phyloP scores from a whole-genome alignment of 2,888 invertebrate genomes.

The Petrolisthes cinctipes region DNA sequence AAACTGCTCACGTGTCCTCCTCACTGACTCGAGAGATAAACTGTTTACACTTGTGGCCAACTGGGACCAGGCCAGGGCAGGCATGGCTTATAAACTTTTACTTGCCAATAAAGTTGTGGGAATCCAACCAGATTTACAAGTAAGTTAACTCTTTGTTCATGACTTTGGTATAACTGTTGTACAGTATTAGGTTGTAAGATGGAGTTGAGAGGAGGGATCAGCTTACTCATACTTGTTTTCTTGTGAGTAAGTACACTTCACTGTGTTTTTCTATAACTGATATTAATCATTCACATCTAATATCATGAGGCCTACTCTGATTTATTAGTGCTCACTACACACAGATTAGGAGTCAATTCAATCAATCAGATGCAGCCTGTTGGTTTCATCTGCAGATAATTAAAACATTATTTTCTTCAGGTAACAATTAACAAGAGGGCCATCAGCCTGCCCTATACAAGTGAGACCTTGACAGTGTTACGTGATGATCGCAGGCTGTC shows the following conservation, averaged over 20 bases:
- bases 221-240: too few species aligned
- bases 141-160: background rate
- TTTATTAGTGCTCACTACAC: too few species aligned
- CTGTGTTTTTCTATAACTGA: too few species aligned
- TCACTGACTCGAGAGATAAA: slow-evolving; percentile 25
- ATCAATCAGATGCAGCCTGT: too few species aligned
- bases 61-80: background rate
- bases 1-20: slow-evolving; percentile 27
- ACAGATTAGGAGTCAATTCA: too few species aligned
- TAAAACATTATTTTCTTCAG: slow-evolving; percentile 3
- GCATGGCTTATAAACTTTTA: slow-evolving; percentile 24
- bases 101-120: slow-evolving; percentile 10
- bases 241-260: too few species aligned
- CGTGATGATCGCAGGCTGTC: slow-evolving; percentile 25
- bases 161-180: background rate
- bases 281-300: too few species aligned
- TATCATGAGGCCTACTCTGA: too few species aligned
- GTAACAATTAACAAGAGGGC: slow-evolving; percentile 17
- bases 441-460: slow-evolving; percentile 37
- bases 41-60: slow-evolving; percentile 38
- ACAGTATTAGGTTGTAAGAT: too few species aligned
- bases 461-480: slow-evolving; percentile 15
- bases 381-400: too few species aligned
- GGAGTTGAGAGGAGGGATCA: too few species aligned
- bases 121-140: slow-evolving; percentile 34